A percentile compares a stretch with the other conserved stretches of the same genome.
Conservation (phyloP, 2,797 vertebrate species). For the Lagocephalus sceleratus region DNA sequence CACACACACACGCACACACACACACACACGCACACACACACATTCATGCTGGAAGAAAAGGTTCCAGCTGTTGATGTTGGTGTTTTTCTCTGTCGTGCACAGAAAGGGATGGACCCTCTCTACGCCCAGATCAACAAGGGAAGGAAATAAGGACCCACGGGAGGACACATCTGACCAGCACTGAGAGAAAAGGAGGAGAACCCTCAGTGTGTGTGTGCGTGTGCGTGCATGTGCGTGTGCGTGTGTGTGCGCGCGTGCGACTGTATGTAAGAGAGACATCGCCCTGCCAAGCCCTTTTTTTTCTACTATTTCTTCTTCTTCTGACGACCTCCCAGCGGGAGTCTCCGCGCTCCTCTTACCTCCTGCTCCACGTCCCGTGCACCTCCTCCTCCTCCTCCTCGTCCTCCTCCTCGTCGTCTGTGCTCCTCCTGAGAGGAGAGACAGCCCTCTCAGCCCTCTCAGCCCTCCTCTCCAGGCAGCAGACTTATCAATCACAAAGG, state of each 20-base stretch:
- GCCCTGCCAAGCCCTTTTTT: conserved; percentile 43
- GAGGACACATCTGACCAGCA: conserved; percentile 71
- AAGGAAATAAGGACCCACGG: conserved; percentile 84
- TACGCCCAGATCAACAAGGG: conserved; percentile 96
- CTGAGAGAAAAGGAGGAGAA: conserved; percentile 70
- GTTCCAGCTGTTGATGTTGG: neutral
- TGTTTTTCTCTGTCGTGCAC: conserved; percentile 45
- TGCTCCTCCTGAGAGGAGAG: conserved; percentile 47
- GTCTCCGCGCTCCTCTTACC: conserved; percentile 17
- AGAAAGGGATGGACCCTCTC: conserved; percentile 91
- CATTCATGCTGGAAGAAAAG: neutral
- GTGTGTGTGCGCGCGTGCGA: conserved; percentile 15
- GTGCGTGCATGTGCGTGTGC: conserved; percentile 21
- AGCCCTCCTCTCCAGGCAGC: conserved; percentile 44
- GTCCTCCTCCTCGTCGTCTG: conserved; percentile 30
- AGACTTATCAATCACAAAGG: conserved; percentile 57
- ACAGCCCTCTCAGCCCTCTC: conserved; percentile 42
- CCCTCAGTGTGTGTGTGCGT: conserved; percentile 34
- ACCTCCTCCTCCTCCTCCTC: conserved; percentile 41
- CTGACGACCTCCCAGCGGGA: conserved; percentile 59
- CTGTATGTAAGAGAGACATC: conserved; percentile 27
- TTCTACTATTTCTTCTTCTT: conserved; percentile 19
- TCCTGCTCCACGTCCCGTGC: conserved; percentile 10
- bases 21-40: neutral
- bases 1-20: neutral